These are phyloP conservation scores for Abramis brama DNA, from an alignment of 2,113 vertebrate species.

Conservation along the genomic window DNA sequence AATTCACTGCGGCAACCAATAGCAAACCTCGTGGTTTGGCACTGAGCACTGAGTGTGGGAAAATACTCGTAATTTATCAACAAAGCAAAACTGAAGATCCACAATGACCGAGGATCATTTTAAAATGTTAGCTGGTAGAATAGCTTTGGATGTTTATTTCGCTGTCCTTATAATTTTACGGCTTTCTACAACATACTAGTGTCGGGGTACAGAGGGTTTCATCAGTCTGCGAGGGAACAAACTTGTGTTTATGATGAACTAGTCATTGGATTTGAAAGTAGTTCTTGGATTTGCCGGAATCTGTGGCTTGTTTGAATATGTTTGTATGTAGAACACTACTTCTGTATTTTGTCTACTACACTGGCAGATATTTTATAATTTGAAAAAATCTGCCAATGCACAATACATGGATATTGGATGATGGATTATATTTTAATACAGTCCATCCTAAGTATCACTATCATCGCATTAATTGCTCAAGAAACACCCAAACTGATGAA, in stretches of 20 bases:
- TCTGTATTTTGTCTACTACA: background rate
- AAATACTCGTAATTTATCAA: background rate
- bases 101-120: no score
- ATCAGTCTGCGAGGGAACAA: background rate
- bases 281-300: background rate
- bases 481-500: background rate
- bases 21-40: background rate
- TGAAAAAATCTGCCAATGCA: background rate
- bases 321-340: background rate
- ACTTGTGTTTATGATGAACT: background rate
- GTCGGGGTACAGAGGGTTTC: no score
- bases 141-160: background rate
- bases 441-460: background rate
- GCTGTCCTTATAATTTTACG: background rate
- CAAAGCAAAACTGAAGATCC: background rate
- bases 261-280: background rate
- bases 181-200: background rate
- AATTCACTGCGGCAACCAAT: background rate
- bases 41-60: background rate
- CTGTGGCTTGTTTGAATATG: background rate
- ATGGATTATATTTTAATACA: background rate
- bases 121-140: background rate
- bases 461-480: background rate
- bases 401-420: background rate
- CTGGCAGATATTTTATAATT: background rate